These are phyloP conservation scores for Magallana angulata DNA, from an alignment of 1,140 invertebrate species.

Conservation along the genomic window DNA sequence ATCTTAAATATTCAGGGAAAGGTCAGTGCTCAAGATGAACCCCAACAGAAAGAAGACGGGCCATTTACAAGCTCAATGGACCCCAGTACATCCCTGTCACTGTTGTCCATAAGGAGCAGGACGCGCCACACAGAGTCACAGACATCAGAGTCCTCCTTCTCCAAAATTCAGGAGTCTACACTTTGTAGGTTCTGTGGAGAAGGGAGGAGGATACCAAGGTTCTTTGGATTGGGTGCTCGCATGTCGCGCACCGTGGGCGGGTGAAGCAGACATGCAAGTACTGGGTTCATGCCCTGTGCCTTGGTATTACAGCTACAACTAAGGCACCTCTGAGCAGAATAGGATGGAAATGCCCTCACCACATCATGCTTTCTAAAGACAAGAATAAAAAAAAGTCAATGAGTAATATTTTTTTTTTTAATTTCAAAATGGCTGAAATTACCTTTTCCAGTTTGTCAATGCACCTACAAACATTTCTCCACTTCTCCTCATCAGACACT, in stretches of 20 bases:
- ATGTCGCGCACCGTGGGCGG: neutral
- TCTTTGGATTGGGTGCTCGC: neutral
- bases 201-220: neutral
- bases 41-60: too few relatives aligned
- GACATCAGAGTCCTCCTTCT: neutral
- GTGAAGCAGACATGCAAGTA: neutral
- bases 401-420: neutral
- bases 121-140: neutral
- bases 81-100: too few relatives aligned
- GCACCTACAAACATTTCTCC: neutral
- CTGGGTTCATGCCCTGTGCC: neutral
- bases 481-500: neutral
- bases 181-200: neutral
- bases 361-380: neutral
- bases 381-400: neutral
- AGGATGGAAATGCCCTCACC: constrained; percentile 10
- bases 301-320: neutral
- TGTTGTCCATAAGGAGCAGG: too few relatives aligned
- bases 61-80: too few relatives aligned
- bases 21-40: too few relatives aligned
- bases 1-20: too few relatives aligned
- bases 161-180: neutral
- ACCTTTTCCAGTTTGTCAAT: constrained; percentile 40
- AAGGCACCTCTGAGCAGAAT: neutral
- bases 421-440: neutral